A percentile compares a stretch with the other conserved stretches of the same genome.
Evolutionary conservation across 2,888 invertebrate genomes (phyloP).

Genomic region (Cerastoderma edule): DNA sequence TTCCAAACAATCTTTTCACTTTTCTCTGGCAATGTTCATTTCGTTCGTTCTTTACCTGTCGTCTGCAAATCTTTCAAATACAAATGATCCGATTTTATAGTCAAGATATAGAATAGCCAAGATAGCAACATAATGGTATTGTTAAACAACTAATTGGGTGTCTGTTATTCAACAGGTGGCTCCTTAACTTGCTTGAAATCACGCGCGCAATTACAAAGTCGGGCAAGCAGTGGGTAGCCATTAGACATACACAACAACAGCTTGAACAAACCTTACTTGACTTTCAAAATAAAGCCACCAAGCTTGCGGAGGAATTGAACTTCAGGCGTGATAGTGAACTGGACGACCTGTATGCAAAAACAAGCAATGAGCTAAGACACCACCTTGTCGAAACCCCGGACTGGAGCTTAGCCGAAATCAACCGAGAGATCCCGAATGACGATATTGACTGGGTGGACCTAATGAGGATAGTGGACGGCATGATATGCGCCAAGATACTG

Average conservation of each 20-base stretch:
- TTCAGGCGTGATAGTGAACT: neutral
- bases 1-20: too few relatives aligned
- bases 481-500: constrained; percentile 19
- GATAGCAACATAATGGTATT: too few relatives aligned
- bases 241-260: constrained; percentile 3
- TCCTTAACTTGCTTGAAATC: constrained; percentile 35
- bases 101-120: too few relatives aligned
- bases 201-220: constrained; percentile 16
- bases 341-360: neutral
- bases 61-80: too few relatives aligned
- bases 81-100: too few relatives aligned
- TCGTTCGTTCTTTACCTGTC: too few relatives aligned
- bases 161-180: constrained; percentile 31
- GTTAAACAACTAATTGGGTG: too few relatives aligned
- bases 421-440: neutral
- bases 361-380: neutral
- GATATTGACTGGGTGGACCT: constrained; percentile 10
- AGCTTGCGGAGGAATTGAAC: neutral
- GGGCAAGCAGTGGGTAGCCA: constrained; percentile 17
- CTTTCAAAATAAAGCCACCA: neutral
- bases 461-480: neutral
- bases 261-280: neutral
- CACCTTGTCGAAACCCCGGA: neutral
- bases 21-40: too few relatives aligned
- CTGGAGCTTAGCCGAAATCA: neutral